Evolutionary conservation across 2,888 invertebrate genomes (phyloP).

Genomic region (Tortrix viridana): DNA sequence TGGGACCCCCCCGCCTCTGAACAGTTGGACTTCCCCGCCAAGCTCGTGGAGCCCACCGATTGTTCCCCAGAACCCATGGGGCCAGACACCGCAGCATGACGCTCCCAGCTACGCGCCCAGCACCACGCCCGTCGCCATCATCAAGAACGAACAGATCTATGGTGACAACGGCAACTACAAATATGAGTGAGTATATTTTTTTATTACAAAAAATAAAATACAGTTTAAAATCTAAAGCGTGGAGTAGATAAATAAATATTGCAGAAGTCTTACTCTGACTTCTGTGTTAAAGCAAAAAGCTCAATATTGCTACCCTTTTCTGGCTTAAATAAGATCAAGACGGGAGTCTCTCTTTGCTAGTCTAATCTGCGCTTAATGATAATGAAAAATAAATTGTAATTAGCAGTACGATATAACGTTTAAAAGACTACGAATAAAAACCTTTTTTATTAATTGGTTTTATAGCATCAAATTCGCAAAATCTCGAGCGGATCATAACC

Average conservation of each 20-base stretch:
- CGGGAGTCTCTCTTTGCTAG: no score
- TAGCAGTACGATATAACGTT: no score
- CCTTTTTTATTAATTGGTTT: no score
- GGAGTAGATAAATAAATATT: not conserved
- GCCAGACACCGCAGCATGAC: constrained; percentile 29
- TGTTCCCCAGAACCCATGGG: constrained; percentile 25
- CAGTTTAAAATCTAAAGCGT: not conserved
- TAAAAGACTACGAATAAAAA: no score
- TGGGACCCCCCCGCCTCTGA: constrained; percentile 45
- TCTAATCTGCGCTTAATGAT: no score
- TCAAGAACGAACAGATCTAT: constrained; percentile 73
- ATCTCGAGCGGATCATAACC: not conserved
- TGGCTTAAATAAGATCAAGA: no score
- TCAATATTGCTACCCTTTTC: no score
- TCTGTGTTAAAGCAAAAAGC: no score
- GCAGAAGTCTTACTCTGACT: no score
- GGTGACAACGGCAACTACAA: constrained; percentile 80
- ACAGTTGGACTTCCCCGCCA: constrained; percentile 40
- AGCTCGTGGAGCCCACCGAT: constrained; percentile 18
- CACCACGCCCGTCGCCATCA: constrained; percentile 66
- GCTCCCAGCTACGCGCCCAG: constrained; percentile 42
- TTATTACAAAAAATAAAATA: not conserved
- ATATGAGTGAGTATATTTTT: constrained; percentile 76
- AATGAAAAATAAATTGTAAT: no score
- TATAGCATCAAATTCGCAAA: no score